Evolutionary conservation across 2,888 invertebrate species (phyloP), one percentile per base, ranked within the genome.

Genomic region (Philereme transversata): DNA sequence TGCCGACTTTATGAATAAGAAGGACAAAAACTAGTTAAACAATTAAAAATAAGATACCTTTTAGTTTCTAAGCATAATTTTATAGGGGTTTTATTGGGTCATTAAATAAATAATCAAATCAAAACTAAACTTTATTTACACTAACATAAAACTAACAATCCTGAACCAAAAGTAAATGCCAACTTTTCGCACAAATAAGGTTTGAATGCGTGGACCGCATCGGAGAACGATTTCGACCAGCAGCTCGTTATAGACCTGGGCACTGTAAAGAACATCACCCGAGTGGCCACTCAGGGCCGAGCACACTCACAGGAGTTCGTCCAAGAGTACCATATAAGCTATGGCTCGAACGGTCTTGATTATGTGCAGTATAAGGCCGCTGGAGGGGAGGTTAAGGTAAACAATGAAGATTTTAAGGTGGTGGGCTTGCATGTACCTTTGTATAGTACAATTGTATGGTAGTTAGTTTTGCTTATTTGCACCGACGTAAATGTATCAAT

Each of bases 261-360:
- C 64, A 93, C 94, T 76, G 95, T 97, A 72, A 97, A 95, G 94
- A 98, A 98, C 87, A 94, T 99, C 73, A 98, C 98, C 43, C 94
- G 96, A 69, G 96, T 99, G 62, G 96, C 96, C 70, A 97, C 98
- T 35, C 97, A 97, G 86, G 99, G 99, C 71, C 95, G 98, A 60
- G 96, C 97, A 4, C 97, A 97, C 81, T 96, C 97, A 67, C 95
- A 95, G 76, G 98, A 99, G 88, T 99, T 95, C 92, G 97, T 99
- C 60, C 96, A 96, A 87, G 98, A 99, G 87, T 99, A 97, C 88
- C 96, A 96, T 82, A 95, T 99, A 81, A 97, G 97, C 90, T 99
- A 97, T 90, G 97, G 98, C 69, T 96, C 96, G 75, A 97, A 97
- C 81, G 97, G 97, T 67, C 95, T 96, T 78, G 98, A 98, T 90